Evolutionary conservation across 1,140 invertebrate species (phyloP), one percentile per base, ranked within the genome.

Genomic region (Acromyrmex heyeri): DNA sequence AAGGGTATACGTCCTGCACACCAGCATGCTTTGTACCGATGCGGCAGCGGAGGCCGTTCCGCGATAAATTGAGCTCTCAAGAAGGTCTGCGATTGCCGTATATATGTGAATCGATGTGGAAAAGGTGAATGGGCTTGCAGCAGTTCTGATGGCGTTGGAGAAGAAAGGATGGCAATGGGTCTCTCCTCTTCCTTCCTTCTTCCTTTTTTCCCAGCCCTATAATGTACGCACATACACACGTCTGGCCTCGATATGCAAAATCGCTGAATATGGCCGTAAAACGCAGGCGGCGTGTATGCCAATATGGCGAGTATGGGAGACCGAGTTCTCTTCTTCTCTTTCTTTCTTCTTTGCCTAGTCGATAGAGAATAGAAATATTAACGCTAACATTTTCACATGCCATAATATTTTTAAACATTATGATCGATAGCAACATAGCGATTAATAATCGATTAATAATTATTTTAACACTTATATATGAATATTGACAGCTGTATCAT

Each of bases 221-320:
- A 53, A 87, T 90, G 75, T 87, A 87, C 87, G 75, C 73, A 62
- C 86, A 85, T 70, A 91, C 44, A 89, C 50, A 57, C 53, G 59
- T n/a, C 73, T 61, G 48, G 38, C 70, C 87, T 91, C 92, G 88
- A 93, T 94, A 95, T 94, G 92, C 93, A 94, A 93, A 94, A 95
- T 93, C 93, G 94, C 94, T 94, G 94, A 95, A 95, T 94, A 93
- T 92, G 91, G 91, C 92, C 92, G 94, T 95, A 95, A 95, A 95
- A 95, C 91, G 92, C 94, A 95, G 94, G 91, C 91, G 94, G 94
- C 90, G 93, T 92, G 88, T 93, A 91, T 89, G 92, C 91, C 93
- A 94, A 94, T 94, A 94, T 93, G 92, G 91, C 75, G 83, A 93
- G 91, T 90, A 86, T 85, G 87, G 90, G 89, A 92, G 90, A 87